Percentiles rank a stretch among this genome's conserved stretches.
Evolutionary conservation across 2,113 vertebrate genomes (phyloP).

Genomic region (Helogale parvula): DNA sequence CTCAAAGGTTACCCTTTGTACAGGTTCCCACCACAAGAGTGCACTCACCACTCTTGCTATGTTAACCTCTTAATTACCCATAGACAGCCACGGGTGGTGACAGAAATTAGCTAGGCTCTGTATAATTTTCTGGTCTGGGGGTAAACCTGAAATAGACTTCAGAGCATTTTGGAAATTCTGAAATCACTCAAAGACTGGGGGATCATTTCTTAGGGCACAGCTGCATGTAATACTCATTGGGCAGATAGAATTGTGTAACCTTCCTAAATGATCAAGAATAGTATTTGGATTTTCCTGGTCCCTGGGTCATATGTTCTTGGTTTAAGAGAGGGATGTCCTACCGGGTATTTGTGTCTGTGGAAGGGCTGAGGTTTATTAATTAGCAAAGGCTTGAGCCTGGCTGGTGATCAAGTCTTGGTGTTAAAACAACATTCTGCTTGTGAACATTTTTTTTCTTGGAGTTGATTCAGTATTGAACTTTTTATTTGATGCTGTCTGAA

Average conservation of each 20-base stretch:
- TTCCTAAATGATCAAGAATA: slow-evolving; percentile 56
- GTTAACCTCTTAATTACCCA: slow-evolving; percentile 67
- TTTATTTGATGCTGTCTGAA: slow-evolving; percentile 53
- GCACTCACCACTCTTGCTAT: slow-evolving; percentile 67
- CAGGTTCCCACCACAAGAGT: slow-evolving; percentile 45
- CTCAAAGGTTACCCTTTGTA: slow-evolving; percentile 72
- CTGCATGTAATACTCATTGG: slow-evolving; percentile 62
- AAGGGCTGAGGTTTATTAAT: slow-evolving; percentile 51
- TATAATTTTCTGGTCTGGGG: slow-evolving; percentile 53
- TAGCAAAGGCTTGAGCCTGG: slow-evolving; percentile 48
- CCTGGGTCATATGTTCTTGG: slow-evolving; percentile 40
- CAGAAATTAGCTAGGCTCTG: slow-evolving; percentile 52
- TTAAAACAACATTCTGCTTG: slow-evolving; percentile 9
- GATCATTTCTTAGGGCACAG: slow-evolving; percentile 66
- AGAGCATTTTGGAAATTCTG: slow-evolving; percentile 74
- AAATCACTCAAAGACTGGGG: slow-evolving; percentile 56
- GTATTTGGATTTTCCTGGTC: slow-evolving; percentile 47
- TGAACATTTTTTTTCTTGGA: slow-evolving; percentile 30
- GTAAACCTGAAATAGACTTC: slow-evolving; percentile 73
- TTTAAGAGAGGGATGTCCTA: background rate
- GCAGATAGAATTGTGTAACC: slow-evolving; percentile 45
- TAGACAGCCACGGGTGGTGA: slow-evolving; percentile 20
- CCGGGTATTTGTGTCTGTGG: background rate
- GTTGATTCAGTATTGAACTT: slow-evolving; percentile 49
- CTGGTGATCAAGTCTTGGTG: slow-evolving; percentile 4